Conservation (phyloP, 2,888 invertebrate species). For the Noctuana brunneofusca region DNA sequence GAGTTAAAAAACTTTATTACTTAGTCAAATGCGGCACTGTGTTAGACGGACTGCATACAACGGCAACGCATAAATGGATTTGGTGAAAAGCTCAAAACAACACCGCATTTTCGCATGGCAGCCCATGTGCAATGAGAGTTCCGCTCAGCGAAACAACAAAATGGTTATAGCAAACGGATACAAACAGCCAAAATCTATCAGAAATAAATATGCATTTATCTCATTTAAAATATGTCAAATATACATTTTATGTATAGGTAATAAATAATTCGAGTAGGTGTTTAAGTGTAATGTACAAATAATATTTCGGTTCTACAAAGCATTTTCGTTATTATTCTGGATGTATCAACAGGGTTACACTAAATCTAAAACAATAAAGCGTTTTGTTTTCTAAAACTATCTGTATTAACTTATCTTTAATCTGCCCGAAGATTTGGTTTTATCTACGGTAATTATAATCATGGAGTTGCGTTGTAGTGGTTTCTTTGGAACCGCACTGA, state of each 20-base stretch:
- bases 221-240: too few relatives aligned
- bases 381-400: neutral
- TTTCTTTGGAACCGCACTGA: conserved; percentile 67
- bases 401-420: neutral
- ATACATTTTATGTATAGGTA: too few relatives aligned
- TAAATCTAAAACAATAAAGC: neutral
- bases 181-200: neutral
- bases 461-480: conserved; percentile 59
- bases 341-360: neutral
- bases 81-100: conserved; percentile 5
- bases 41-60: conserved; percentile 7
- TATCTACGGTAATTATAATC: conserved; percentile 58
- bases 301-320: neutral
- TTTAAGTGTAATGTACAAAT: neutral
- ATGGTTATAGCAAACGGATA: neutral
- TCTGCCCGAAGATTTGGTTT: conserved; percentile 17
- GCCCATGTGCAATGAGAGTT: conserved; percentile 3
- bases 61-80: conserved; percentile 13
- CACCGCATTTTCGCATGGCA: conserved; percentile 18
- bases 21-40: neutral
- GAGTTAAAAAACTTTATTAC: too few relatives aligned
- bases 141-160: neutral
- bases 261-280: too few relatives aligned
- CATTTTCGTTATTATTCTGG: neutral
- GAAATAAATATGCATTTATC: too few relatives aligned